Evolutionary conservation across 1,140 invertebrate genomes (phyloP), one percentile per base, ranked within the genome.

Genomic region (Ylistrum balloti): DNA sequence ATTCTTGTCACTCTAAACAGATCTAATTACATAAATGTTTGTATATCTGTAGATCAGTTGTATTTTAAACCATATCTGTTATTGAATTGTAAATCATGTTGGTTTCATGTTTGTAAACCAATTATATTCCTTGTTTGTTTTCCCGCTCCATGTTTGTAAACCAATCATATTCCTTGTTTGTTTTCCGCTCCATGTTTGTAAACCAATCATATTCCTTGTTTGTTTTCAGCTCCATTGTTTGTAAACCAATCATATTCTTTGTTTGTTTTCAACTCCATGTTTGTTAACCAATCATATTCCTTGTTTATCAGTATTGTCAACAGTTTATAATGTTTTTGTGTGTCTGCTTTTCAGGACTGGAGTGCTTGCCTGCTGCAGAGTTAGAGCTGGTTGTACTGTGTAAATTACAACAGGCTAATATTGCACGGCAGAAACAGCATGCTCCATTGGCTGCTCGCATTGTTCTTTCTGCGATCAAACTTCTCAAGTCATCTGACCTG

Each of bases 391-490:
- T 96, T 32, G 94, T 96, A 15, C 91, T 93, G 87, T 94, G 95
- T 92, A 94, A 94, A 41, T 88, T 96, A 86, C 93, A 95, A 89
- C 94, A 95, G 90, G 93, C 95, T 0, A 89, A 86, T n/a, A 93
- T 96, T 33, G 94, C 95, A 17, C 89, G 91, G 86, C 96, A 96
- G 92, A 94, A 95, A 86, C 96, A 96, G 38, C 96, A 95, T 88
- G 95, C 95, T 33, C 92, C 94, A n/a, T 93, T 96, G 93, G 95
- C 96, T 33, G 95, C 95, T 13, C 92, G 94, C 7, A 93, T 91
- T 87, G 92, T 95, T 17, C 90, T 96, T 74, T 93, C 93, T 33
- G 94, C 95, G 0, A 92, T 96, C 35, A 96, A 95, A 89, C 88
- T 96, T 34, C 92, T 96, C 7, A 94, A 95, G 90, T 91, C 92